Evolutionary conservation across 2,113 vertebrate species (phyloP).

Genomic region (Hippocampus abdominalis): DNA sequence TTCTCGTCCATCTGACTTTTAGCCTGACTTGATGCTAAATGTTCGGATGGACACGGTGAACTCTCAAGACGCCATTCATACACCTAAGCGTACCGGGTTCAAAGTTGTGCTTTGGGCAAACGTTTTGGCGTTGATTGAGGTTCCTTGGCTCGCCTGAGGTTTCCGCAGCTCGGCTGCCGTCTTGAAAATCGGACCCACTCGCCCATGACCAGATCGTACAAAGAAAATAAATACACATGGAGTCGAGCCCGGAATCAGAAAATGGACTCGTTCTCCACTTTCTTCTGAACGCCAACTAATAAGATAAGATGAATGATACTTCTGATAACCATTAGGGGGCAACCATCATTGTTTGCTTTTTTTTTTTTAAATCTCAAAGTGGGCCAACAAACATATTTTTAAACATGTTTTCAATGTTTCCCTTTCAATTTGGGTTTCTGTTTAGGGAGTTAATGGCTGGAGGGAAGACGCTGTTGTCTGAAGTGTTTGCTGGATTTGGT

Average conservation of each 20-base stretch:
- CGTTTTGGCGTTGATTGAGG: constrained; percentile 3
- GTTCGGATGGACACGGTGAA: too few relatives aligned
- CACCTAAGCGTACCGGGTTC: neutral
- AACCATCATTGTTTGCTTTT: too few relatives aligned
- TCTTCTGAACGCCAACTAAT: neutral
- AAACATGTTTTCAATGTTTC: too few relatives aligned
- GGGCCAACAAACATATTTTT: too few relatives aligned
- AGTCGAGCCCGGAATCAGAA: neutral
- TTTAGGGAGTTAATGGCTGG: too few relatives aligned
- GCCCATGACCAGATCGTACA: neutral
- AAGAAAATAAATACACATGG: neutral
- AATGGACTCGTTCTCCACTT: neutral
- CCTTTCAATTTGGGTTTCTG: too few relatives aligned
- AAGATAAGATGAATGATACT: neutral
- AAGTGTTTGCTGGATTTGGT: too few relatives aligned
- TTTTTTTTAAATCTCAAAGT: too few relatives aligned
- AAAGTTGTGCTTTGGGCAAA: neutral
- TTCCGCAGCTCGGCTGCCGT: neutral
- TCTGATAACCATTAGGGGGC: too few relatives aligned
- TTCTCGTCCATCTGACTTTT: neutral
- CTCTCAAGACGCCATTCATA: neutral
- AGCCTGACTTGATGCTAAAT: neutral
- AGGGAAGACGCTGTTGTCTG: too few relatives aligned
- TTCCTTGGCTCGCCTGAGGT: neutral
- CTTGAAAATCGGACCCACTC: neutral